Conservation (phyloP, 2,888 invertebrate species). For the Drosophila buzzatii region DNA sequence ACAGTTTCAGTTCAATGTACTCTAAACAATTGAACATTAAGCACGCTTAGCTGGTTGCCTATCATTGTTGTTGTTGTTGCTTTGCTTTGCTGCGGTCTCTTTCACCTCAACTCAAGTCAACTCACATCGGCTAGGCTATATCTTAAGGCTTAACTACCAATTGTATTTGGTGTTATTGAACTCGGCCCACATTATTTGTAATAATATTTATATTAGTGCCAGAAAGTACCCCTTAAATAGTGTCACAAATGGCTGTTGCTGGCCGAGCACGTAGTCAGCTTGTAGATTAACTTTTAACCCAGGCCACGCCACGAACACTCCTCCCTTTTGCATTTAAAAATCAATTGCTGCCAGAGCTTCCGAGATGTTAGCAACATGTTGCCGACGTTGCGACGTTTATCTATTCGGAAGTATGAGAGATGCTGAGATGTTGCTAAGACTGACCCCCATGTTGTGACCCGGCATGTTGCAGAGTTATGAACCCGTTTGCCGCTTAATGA, state of each 20-base stretch:
- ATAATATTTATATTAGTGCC: conserved; percentile 49
- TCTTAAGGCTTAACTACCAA: conserved; percentile 21
- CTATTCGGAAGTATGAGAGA: conserved; percentile 65
- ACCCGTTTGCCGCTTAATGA: conserved; percentile 77
- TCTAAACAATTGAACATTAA: conserved; percentile 66
- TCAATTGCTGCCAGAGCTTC: conserved; percentile 35
- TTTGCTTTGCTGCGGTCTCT: conserved; percentile 31
- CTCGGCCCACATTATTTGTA: conserved; percentile 50
- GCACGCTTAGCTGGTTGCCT: conserved; percentile 52
- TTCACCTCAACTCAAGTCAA: conserved; percentile 28
- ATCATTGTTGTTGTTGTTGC: conserved; percentile 25
- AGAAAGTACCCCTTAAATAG: conserved; percentile 54
- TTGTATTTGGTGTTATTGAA: conserved; percentile 52
- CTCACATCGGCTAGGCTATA: conserved; percentile 10
- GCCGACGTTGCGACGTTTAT: conserved; percentile 52
- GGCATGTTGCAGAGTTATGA: conserved; percentile 66
- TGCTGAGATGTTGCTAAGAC: conserved; percentile 6
- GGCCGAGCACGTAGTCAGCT: conserved; percentile 68
- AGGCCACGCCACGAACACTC: not conserved
- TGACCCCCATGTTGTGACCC: conserved; percentile 47
- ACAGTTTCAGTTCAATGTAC: conserved; percentile 54
- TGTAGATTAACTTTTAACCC: conserved; percentile 20
- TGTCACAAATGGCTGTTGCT: conserved; percentile 63
- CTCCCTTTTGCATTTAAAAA: conserved; percentile 37
- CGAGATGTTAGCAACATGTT: conserved; percentile 8